phyloP scores from a whole-genome alignment of 2,797 vertebrate genomes.

The Carcharodon carcharias region DNA sequence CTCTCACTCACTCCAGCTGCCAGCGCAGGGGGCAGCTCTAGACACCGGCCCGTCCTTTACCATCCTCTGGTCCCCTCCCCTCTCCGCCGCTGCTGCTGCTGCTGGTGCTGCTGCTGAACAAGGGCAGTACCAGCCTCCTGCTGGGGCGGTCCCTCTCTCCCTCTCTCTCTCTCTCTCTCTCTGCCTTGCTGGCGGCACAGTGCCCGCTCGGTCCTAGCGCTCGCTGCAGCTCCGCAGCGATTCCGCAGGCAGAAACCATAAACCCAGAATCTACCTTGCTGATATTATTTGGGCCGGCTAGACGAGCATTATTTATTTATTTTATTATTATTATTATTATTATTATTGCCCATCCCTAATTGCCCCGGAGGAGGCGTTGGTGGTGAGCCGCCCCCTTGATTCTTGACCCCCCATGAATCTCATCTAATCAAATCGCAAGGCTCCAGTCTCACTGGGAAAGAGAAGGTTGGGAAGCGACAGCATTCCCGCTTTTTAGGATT shows the following conservation, averaged over 20 bases:
- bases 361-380: too few species aligned
- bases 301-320: too few species aligned
- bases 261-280: too few species aligned
- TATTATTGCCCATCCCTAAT: too few species aligned
- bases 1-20: background rate
- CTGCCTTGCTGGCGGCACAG: background rate
- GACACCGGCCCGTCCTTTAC: background rate
- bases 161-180: background rate
- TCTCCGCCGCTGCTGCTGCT: background rate
- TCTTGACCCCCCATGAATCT: too few species aligned
- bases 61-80: background rate
- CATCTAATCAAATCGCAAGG: too few species aligned
- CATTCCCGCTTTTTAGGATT: background rate
- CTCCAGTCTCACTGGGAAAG: too few species aligned
- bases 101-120: background rate
- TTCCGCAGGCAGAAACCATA: too few species aligned
- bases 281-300: too few species aligned
- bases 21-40: background rate
- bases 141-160: background rate
- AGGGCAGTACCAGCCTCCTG: background rate
- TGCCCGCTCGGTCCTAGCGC: conserved; percentile 2
- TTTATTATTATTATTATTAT: too few species aligned
- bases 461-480: background rate
- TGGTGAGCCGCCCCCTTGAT: too few species aligned
- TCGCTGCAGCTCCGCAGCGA: background rate